Evolutionary conservation across 2,888 invertebrate species (phyloP).

Genomic region (Metellina segmentata): DNA sequence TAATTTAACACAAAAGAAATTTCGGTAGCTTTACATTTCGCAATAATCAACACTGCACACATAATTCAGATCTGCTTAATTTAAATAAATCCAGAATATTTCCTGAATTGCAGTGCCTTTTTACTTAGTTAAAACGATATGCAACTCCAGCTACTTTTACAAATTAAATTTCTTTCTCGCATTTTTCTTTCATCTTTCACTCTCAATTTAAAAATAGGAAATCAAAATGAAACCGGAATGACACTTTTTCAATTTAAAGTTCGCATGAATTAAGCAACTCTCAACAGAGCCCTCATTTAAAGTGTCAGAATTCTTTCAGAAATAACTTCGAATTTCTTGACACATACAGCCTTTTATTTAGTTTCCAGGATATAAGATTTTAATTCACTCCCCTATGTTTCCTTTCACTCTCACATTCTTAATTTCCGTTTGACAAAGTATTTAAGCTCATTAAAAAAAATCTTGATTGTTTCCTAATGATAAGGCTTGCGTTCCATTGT

Average conservation of each 20-base stretch:
- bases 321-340: constrained; percentile 1
- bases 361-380: not conserved
- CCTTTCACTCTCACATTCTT: not conserved
- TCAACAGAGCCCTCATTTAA: not conserved
- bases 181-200: not conserved
- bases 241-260: not conserved
- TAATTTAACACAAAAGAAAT: no score
- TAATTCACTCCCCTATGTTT: not conserved
- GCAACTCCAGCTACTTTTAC: not conserved
- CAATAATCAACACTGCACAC: not conserved
- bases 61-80: not conserved
- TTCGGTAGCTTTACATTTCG: no score
- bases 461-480: not conserved
- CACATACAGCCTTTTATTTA: not conserved
- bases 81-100: not conserved
- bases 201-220: not conserved
- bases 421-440: constrained; percentile 1
- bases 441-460: not conserved
- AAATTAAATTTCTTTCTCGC: not conserved
- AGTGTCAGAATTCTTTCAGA: constrained; percentile 10
- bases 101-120: not conserved
- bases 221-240: not conserved
- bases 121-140: not conserved
- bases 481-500: not conserved
- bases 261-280: not conserved